Percentiles rank a stretch among this genome's conserved stretches.
Evolutionary conservation across 2,888 invertebrate species (phyloP).

Genomic region (Chrysodeixis includens): DNA sequence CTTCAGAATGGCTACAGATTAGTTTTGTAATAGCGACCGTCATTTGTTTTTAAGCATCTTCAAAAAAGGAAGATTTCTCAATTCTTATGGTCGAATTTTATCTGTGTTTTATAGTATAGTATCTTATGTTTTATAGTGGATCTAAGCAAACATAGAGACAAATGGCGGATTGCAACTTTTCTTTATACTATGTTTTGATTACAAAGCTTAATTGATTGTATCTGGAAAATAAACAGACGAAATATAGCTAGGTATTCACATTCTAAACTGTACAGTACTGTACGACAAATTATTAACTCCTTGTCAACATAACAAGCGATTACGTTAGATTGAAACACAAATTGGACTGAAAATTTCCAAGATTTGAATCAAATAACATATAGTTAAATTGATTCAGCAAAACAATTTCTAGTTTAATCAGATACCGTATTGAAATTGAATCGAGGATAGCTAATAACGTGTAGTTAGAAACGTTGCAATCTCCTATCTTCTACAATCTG

Average conservation of each 20-base stretch:
- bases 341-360: conserved; percentile 21
- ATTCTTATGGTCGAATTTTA: no score
- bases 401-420: conserved; percentile 24
- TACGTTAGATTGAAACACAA: background rate
- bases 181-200: no score
- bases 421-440: conserved; percentile 25
- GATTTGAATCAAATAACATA: conserved; percentile 19
- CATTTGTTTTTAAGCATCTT: background rate
- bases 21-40: background rate
- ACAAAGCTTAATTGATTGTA: no score
- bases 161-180: no score
- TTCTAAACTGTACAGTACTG: background rate
- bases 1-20: background rate
- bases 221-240: no score
- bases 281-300: background rate
- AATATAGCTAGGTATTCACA: background rate
- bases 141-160: no score
- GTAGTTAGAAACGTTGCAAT: conserved; percentile 27
- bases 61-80: no score
- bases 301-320: conserved; percentile 19
- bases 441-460: conserved; percentile 25
- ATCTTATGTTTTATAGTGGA: no score
- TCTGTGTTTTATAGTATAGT: no score
- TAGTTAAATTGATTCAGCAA: conserved; percentile 8
- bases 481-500: conserved; percentile 22